Base-by-base conservation (phyloP, 2,113 vertebrate species). In the Gobiocypris rarus region DNA sequence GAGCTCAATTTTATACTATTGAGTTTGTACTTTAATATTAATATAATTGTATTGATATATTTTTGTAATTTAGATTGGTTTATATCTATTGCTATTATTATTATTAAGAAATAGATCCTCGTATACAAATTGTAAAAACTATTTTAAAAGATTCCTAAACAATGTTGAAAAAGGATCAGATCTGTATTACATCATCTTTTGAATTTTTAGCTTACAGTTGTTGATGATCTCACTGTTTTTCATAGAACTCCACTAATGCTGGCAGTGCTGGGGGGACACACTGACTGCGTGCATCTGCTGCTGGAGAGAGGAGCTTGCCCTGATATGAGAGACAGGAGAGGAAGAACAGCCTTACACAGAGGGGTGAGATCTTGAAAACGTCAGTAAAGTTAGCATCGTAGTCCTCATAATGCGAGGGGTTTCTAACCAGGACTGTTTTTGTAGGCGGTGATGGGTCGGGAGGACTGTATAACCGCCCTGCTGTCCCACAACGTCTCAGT, bases 211-310 rank as follows among this genome's bases (percentile, higher is more conserved):
- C 5, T 74, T 7, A 2, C 1, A 31, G 26, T 45, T 75, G 13
- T 50, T 74, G 14, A 45, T n/a, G 5, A 15, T 52, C 28, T 63
- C 38, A 17, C 59, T 13, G 14, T 65, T 19, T n/a, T 17, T 0
- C 0, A 1, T 81, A 98, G 97, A 88, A 98, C 97, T 82, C 96
- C 97, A 0, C 93, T 98, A 88, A 98, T 98, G 97, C 91, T 98
- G 92, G 97, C 97, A 0, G 95, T 97, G 92, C 93, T 97, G 91
- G 96, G 97, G 4, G 92, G 95, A 87, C 97, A 99, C 59, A 96
- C 96, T 0, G 97, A 98, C 93, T 98, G 97, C 50, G 95, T 97
- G 82, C 95, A 97, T 75, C 95, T 99, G 87, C 93, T 99, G 90
- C 91, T 99, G 93, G 97, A 98, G 91, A 97, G 96, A 91, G 97